phyloP scores from a whole-genome alignment of 2,797 vertebrate genomes.

The Bucorvus abyssinicus region DNA sequence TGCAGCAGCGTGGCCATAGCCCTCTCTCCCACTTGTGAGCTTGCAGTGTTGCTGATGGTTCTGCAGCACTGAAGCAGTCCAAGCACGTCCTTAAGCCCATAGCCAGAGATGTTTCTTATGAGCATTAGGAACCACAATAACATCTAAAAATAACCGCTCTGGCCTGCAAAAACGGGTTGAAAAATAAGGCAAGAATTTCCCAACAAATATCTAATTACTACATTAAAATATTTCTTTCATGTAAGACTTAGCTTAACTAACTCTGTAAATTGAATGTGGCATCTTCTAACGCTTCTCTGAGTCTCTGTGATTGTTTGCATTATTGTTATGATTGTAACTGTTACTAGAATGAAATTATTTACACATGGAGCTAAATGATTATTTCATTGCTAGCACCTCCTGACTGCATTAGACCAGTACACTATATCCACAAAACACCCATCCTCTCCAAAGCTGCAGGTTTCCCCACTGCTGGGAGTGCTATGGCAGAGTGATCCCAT shows the following conservation, averaged over 20 bases:
- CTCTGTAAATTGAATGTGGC: constrained; percentile 69
- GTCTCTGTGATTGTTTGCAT: constrained; percentile 68
- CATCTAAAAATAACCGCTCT: not conserved
- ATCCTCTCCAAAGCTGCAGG: not conserved
- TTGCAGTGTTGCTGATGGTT: not conserved
- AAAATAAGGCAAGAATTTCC: constrained; percentile 25
- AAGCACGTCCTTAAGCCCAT: not conserved
- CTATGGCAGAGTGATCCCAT: not conserved
- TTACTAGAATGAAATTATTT: constrained; percentile 67
- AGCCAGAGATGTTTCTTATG: not conserved
- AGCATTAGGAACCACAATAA: not conserved
- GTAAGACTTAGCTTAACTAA: constrained; percentile 65
- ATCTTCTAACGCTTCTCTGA: constrained; percentile 56
- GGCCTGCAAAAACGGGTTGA: not conserved
- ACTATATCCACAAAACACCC: not conserved
- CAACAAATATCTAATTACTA: constrained; percentile 65
- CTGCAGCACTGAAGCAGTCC: not conserved
- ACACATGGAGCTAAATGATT: constrained; percentile 56
- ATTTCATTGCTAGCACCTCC: constrained; percentile 58
- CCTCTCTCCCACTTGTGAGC: not conserved
- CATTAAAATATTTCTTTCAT: constrained; percentile 64
- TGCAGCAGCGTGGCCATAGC: not conserved
- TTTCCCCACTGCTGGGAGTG: not conserved
- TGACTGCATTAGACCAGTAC: not conserved
- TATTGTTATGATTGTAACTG: constrained; percentile 63